Base-by-base conservation (phyloP, 2,888 invertebrate species). In the Micropterix aruncella region DNA sequence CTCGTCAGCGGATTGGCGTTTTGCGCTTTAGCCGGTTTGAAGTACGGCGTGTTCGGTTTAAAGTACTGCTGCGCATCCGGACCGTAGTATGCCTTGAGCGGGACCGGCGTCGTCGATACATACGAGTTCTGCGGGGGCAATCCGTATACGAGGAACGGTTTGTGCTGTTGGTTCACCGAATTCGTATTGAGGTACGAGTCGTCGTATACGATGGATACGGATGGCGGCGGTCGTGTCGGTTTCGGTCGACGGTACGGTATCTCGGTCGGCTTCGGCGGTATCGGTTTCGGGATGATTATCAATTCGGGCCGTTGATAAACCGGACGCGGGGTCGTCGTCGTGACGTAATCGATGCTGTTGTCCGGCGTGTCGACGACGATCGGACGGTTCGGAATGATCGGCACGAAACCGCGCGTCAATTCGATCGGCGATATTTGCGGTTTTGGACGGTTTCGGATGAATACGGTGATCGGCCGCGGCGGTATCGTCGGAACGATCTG, bases 61-160 rank as follows among this genome's bases (percentile, higher is more conserved):
- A 64, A 68, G 46, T 53, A 50, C 45, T 70, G 52, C 52, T 73
- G 73, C 12, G 74, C 71, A 42, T 75, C 75, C 2, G 71, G 69
- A 44, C 70, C 68, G 48, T 77, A 80, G 52, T 73, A 75, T n/a
- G 71, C 66, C 53, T 75, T 69, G 40, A 80, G 61, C 40, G 82
- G 80, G 46, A 79, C 71, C 50, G 74, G 69, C 36, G 80, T 80
- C 14, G 77, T 75, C 19, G 68, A 75, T 12, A 76, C 61, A 7
- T 64, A 59, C 52, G 72, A 57, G 54, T 66, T 57, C 40, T 59
- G 52, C 45, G 59, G 55, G 46, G 71, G 70, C 45, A 73, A 63
- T 38, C 66, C 67, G 54, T 74, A 76, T 19, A 70, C 54, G 44
- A 66, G 57, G 52, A 73, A 74, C 9, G 74, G 74, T 54, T 69